Base-by-base conservation (phyloP, 2,797 vertebrate genomes). In the Molossus molossus region DNA sequence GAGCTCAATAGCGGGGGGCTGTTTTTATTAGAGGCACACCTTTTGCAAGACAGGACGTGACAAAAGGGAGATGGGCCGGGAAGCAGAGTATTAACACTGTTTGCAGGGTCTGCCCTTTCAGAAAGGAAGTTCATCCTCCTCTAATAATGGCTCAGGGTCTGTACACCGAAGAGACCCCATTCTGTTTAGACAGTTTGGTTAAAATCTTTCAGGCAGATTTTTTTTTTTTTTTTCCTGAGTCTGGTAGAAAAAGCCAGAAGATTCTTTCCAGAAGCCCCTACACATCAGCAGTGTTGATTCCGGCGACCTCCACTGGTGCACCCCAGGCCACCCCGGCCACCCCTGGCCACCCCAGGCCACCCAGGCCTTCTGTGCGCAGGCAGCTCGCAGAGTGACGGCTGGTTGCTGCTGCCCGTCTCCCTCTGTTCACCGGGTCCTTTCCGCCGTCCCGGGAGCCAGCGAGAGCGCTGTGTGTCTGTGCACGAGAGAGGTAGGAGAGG, bases 241-340 rank as follows among this genome's bases (percentile, higher is more conserved):
- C 25, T 29, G 21, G 21, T 84, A 29, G 60, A 83, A 57, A 83
- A 57, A 69, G 20, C 72, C n/a, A n/a, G 57, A n/a, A 60, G 29
- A 57, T 2, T 18, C 18, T 84, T 72, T 60, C 50, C 29, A 53
- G 25, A 64, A 91, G 33, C 23, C 33, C 21, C 13, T 17, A 3
- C 0, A 3, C 37, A 48, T 72, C 37, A 14, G 6, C 14, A 53
- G 5, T 8, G 20, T 58, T 5, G 21, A 53, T 40, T 37, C 21
- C 21, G 23, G 0, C n/a, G 50, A 40, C 37, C 21, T n/a, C 57
- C 23, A 17, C 4, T 1, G 0, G 20, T 9, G 25, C 3, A 20
- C 25, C 57, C n/a, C 58, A 25, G 50, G 55, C 65, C 13, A 55
- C 5, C 0, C 21, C 15, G 12, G 75, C 33, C 3, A 20, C 25